Evolutionary conservation across 2,797 vertebrate species (phyloP).

Genomic region (Toxotes lorentzi): DNA sequence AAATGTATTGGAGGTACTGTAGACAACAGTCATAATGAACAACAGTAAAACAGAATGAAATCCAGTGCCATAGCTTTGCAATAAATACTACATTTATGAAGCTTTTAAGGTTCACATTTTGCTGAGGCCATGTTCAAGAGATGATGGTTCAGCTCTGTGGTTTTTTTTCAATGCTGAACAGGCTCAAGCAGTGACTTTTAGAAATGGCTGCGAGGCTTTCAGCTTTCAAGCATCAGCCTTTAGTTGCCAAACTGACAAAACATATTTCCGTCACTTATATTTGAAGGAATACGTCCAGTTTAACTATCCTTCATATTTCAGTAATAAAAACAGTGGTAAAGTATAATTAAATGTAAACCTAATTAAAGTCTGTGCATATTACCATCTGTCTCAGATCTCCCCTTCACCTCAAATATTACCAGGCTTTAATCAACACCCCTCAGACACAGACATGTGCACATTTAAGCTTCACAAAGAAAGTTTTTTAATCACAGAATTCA

Average conservation of each 20-base stretch:
- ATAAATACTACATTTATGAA: neutral
- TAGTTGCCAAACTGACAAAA: neutral
- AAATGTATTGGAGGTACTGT: too few relatives aligned
- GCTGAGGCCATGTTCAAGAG: neutral
- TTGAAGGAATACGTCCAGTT: neutral
- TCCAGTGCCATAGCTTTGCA: neutral
- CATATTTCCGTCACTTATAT: neutral
- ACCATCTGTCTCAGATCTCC: neutral
- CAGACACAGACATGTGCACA: neutral
- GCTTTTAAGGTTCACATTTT: neutral
- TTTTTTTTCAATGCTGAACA: neutral
- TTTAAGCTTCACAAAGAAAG: neutral
- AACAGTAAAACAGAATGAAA: neutral
- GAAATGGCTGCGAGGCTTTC: neutral
- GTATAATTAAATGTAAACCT: slow-evolving; percentile 7
- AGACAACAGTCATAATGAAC: too few relatives aligned
- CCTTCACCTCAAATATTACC: neutral
- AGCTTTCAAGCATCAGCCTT: neutral
- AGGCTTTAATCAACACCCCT: neutral
- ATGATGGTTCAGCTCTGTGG: neutral
- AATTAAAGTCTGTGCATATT: neutral
- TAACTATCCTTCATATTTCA: neutral
- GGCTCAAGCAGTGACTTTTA: neutral
- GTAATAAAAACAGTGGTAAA: neutral
- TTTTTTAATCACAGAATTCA: neutral